Conservation (phyloP, 2,888 invertebrate genomes). For the Spisula solida region DNA sequence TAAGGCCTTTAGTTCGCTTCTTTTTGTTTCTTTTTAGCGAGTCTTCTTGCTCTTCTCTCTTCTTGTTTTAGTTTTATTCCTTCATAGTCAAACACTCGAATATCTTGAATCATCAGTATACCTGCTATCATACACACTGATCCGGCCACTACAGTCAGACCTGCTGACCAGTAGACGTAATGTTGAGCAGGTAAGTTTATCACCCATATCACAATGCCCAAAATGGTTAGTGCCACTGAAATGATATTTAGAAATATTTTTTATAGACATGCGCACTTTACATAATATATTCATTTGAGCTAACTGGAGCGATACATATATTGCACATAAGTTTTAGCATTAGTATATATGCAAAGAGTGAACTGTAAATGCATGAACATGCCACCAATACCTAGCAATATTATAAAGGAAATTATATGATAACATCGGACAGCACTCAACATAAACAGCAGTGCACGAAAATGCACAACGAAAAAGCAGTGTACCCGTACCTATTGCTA, state of each 20-base stretch:
- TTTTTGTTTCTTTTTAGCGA: conserved; percentile 37
- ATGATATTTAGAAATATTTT: background rate
- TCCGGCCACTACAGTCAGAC: conserved; percentile 60
- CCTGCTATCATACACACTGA: conserved; percentile 57
- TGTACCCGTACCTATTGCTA: too few species aligned
- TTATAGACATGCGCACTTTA: too few species aligned
- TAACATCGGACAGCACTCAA: too few species aligned
- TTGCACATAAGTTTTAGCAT: too few species aligned
- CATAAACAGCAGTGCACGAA: too few species aligned
- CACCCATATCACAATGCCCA: conserved; percentile 49
- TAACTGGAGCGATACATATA: too few species aligned
- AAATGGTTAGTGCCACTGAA: conserved; percentile 52
- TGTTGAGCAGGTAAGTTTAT: conserved; percentile 58
- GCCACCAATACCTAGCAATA: too few species aligned
- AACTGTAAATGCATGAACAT: too few species aligned
- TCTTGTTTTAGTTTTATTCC: conserved; percentile 27
- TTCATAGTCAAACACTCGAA: conserved; percentile 65
- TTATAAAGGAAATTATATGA: too few species aligned
- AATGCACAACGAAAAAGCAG: too few species aligned
- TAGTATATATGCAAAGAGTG: too few species aligned
- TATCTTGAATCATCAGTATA: conserved; percentile 67
- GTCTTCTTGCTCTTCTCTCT: conserved; percentile 36
- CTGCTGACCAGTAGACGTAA: conserved; percentile 67
- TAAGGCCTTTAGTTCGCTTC: background rate
- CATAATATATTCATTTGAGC: too few species aligned